Conservation (phyloP, 2,888 invertebrate species). For the Brachynemurus nebulosus region DNA sequence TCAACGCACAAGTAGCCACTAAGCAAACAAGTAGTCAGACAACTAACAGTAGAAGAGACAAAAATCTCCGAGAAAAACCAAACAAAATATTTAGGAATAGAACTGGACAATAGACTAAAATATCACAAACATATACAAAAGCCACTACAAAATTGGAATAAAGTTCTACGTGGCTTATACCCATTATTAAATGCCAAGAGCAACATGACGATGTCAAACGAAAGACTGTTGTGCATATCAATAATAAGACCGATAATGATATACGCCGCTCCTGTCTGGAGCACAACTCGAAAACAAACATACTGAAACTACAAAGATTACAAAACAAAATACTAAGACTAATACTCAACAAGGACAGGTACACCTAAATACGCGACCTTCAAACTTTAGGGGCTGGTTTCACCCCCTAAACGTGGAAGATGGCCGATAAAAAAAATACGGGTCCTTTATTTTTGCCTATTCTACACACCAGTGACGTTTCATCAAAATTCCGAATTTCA, state of each 20-base stretch:
- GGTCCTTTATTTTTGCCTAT: too few species aligned
- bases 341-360: constrained; percentile 10
- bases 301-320: constrained; percentile 12
- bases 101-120: background rate
- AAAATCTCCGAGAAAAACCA: constrained; percentile 9
- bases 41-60: constrained; percentile 8
- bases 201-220: constrained; percentile 15
- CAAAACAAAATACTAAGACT: constrained; percentile 18
- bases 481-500: too few species aligned
- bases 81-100: background rate
- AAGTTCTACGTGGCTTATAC: constrained; percentile 16
- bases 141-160: constrained; percentile 12
- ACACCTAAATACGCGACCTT: too few species aligned
- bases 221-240: constrained; percentile 20
- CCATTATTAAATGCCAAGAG: constrained; percentile 17
- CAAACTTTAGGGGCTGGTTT: too few species aligned
- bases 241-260: constrained; percentile 18
- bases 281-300: constrained; percentile 11
- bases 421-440: too few species aligned
- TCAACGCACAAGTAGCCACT: constrained; percentile 4
- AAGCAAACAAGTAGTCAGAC: constrained; percentile 9
- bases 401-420: too few species aligned
- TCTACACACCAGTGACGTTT: too few species aligned
- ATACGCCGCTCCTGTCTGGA: constrained; percentile 19
- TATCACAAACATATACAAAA: background rate